Evolutionary conservation across 2,888 invertebrate genomes (phyloP), one percentile per base, ranked within the genome.

Genomic region (Cantharis lateralis): DNA sequence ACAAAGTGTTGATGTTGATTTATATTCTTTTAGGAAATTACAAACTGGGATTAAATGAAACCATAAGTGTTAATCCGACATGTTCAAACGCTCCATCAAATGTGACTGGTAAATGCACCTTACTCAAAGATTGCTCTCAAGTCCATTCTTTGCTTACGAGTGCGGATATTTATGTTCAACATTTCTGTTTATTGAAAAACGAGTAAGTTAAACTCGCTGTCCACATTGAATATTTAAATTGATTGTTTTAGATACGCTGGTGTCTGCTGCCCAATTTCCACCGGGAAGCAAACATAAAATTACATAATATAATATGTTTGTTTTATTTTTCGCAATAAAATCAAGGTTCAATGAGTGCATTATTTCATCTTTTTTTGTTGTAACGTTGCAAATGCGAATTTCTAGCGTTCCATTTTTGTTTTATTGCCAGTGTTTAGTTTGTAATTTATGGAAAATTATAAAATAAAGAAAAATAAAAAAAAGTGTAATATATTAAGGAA

Each of bases 21-120:
- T 18, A 18, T 2, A 24, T 24, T 24, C 2, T 24, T 68, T 48
- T 64, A 78, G 78, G 78, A 13, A 62, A 70, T 26, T 70, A 61
- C 48, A 26, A 69, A 15, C 15, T 69, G n/a, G 69, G 15, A 16
- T 24, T 18, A 5, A 18, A 70, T 32, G 70, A 32, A 62, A 70
- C 32, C 10, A 28, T 28, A 61, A 16, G 9, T 13, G 10, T 9
- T 1, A 15, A 15, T 5, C 15, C 61, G 0, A 24, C 2, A 4
- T 70, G 70, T 62, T n/a, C 70, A 13, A 70, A 70, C 11, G 9
- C 70, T 15, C 70, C 70, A 62, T 16, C 16, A 13, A 70, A 70
- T 32, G 48, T n/a, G 7, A 3, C 62, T 61, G 70, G 70, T 11
- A 32, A 70, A 48, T 70, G 70, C n/a, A 62, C 18, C 2, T 70